These are phyloP conservation scores for Callipepla squamata DNA, from an alignment of 2,113 vertebrate genomes.

Conservation along the genomic window DNA sequence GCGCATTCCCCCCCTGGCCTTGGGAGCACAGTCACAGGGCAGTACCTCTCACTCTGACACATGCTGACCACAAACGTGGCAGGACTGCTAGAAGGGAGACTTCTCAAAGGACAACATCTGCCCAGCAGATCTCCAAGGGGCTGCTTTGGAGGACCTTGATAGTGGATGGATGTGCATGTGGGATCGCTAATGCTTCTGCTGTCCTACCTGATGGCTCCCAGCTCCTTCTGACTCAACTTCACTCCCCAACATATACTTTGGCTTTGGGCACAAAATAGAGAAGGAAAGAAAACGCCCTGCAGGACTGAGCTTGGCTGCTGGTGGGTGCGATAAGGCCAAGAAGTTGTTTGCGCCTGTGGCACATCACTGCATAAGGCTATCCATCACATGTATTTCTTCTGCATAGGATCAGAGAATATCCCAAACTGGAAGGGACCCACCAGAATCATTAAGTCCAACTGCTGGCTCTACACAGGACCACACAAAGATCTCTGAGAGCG, in stretches of 20 bases:
- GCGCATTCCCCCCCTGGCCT: rapidly evolving
- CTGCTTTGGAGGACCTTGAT: background rate
- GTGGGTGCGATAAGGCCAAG: background rate
- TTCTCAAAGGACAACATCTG: background rate
- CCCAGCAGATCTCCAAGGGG: background rate
- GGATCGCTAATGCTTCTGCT: background rate
- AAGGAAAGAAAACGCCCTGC: background rate
- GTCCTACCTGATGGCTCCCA: background rate
- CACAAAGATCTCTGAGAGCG: too few species aligned
- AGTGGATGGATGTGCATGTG: rapidly evolving
- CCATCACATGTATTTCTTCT: rapidly evolving
- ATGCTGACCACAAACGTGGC: rapidly evolving
- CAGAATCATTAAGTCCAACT: too few species aligned
- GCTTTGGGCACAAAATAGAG: background rate
- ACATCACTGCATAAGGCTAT: background rate
- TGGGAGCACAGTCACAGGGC: background rate
- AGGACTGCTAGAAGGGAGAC: background rate
- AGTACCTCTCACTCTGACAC: rapidly evolving
- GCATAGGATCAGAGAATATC: too few species aligned
- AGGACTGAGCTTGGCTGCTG: rapidly evolving
- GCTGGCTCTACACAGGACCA: too few species aligned
- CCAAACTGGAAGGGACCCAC: too few species aligned
- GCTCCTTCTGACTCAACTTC: background rate
- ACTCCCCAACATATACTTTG: rapidly evolving
- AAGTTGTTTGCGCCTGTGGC: background rate